A percentile compares a stretch with the other conserved stretches of the same genome.
Evolutionary conservation across 2,113 vertebrate genomes (phyloP).

Genomic region (Psittacula cyanocephala): DNA sequence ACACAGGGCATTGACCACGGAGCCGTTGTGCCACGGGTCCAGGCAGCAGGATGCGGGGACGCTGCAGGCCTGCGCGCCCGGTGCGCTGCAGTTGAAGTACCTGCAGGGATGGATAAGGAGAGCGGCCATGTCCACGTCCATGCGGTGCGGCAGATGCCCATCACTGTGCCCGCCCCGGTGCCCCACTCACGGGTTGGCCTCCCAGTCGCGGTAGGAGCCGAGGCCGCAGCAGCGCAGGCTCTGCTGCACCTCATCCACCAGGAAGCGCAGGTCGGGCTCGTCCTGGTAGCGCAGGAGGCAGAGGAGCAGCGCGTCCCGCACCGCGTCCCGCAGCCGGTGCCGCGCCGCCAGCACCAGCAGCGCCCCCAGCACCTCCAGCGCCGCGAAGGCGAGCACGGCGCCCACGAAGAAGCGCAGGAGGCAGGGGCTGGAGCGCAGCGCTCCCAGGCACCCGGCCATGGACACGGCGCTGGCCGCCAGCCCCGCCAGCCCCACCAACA

Average conservation of each 20-base stretch:
- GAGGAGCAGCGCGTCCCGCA: slow-evolving; percentile 72
- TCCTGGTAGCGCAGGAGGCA: slow-evolving; percentile 87
- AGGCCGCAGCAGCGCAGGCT: slow-evolving; percentile 88
- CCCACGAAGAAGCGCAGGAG: slow-evolving; percentile 81
- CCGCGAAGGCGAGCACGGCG: slow-evolving; percentile 61
- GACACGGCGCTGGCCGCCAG: slow-evolving; percentile 74
- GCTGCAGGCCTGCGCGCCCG: slow-evolving; percentile 82
- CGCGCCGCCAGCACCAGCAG: slow-evolving; percentile 74
- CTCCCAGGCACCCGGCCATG: slow-evolving; percentile 82
- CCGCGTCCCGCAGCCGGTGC: slow-evolving; percentile 62
- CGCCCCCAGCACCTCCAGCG: slow-evolving; percentile 73
- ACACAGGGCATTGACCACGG: slow-evolving; percentile 82
- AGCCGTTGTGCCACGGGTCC: slow-evolving; percentile 79
- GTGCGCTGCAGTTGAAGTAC: slow-evolving; percentile 92
- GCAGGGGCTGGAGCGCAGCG: slow-evolving; percentile 80
- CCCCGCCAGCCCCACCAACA: slow-evolving; percentile 75
- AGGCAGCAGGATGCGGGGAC: slow-evolving; percentile 90
- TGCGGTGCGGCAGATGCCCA: neutral
- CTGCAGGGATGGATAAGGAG: slow-evolving; percentile 38
- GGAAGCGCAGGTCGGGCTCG: slow-evolving; percentile 86
- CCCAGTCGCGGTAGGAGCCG: slow-evolving; percentile 87
- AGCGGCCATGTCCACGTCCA: neutral
- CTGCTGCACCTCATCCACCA: slow-evolving; percentile 87
- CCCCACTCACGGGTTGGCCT: slow-evolving; percentile 84
- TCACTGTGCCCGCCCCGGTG: neutral